phyloP scores from a whole-genome alignment of 2,888 invertebrate genomes.

The Atherix ibis region DNA sequence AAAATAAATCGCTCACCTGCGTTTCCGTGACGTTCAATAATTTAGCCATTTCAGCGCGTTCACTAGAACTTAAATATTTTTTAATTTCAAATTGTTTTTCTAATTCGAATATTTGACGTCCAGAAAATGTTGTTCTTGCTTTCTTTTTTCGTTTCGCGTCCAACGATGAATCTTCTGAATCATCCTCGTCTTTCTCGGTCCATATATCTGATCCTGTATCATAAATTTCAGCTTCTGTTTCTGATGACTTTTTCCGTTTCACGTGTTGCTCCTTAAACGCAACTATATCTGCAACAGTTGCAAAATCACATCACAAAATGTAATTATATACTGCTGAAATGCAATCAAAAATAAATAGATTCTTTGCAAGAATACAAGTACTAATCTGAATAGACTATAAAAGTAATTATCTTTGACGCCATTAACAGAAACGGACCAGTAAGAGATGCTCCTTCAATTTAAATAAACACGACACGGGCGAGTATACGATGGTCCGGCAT shows the following conservation, averaged over 20 bases:
- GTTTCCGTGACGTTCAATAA: conserved; percentile 89
- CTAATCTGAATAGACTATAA: too few relatives aligned
- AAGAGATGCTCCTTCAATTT: too few relatives aligned
- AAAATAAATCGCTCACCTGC: too few relatives aligned
- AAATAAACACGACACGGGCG: too few relatives aligned
- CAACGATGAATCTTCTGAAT: conserved; percentile 35
- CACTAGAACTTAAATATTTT: conserved; percentile 89
- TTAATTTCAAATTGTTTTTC: conserved; percentile 93
- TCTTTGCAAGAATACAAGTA: too few relatives aligned
- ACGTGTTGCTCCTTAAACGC: conserved; percentile 7
- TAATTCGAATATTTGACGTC: conserved; percentile 89
- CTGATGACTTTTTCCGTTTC: conserved; percentile 10
- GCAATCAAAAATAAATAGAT: too few relatives aligned
- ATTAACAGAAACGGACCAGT: too few relatives aligned
- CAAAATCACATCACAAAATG: too few relatives aligned
- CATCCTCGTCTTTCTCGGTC: conserved; percentile 36
- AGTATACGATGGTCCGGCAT: too few relatives aligned
- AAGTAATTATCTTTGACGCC: too few relatives aligned
- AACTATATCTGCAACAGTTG: conserved; percentile 8
- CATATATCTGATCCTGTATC: too few relatives aligned
- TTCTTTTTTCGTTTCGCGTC: conserved; percentile 59
- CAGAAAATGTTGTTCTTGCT: conserved; percentile 88
- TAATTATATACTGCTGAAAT: too few relatives aligned
- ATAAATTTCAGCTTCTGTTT: conserved; percentile 3
- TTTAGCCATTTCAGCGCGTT: conserved; percentile 88